phyloP scores from a whole-genome alignment of 2,888 invertebrate species.

The Timema cristinae region DNA sequence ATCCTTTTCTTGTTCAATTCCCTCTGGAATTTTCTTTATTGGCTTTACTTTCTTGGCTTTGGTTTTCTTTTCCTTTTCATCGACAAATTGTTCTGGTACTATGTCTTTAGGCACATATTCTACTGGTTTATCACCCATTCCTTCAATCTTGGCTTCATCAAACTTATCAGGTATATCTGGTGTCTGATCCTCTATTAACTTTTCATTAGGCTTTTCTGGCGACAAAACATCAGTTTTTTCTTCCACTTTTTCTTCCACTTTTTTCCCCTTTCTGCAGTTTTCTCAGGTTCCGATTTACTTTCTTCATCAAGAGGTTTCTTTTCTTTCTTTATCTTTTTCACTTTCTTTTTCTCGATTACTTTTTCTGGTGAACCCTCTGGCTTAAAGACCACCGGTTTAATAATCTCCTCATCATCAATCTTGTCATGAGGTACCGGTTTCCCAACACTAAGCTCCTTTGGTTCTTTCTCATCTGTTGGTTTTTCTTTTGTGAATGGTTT shows the following conservation, averaged over 20 bases:
- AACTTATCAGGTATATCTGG: no score
- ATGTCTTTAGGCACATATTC: no score
- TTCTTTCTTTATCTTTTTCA: constrained; percentile 19
- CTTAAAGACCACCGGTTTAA: constrained; percentile 24
- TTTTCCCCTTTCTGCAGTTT: no score
- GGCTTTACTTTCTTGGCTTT: constrained; percentile 30
- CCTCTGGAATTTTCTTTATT: constrained; percentile 34
- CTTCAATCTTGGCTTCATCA: no score
- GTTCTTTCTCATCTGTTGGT: constrained; percentile 41
- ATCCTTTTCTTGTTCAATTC: constrained; percentile 33
- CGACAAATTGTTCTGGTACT: constrained; percentile 1
- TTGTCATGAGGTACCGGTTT: constrained; percentile 32
- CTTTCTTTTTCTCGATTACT: constrained; percentile 33
- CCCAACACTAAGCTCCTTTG: constrained; percentile 34
- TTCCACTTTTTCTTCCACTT: no score
- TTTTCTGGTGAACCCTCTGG: constrained; percentile 41
- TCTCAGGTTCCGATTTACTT: no score
- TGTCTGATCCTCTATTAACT: no score
- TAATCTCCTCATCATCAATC: constrained; percentile 39
- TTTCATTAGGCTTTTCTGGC: no score
- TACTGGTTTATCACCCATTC: no score
- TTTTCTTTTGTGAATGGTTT: constrained; percentile 38
- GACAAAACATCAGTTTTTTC: no score
- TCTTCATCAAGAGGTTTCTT: constrained; percentile 42
- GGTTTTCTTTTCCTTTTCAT: constrained; percentile 29